Evolutionary conservation across 2,113 vertebrate genomes (phyloP).

Genomic region (Perca fluviatilis): DNA sequence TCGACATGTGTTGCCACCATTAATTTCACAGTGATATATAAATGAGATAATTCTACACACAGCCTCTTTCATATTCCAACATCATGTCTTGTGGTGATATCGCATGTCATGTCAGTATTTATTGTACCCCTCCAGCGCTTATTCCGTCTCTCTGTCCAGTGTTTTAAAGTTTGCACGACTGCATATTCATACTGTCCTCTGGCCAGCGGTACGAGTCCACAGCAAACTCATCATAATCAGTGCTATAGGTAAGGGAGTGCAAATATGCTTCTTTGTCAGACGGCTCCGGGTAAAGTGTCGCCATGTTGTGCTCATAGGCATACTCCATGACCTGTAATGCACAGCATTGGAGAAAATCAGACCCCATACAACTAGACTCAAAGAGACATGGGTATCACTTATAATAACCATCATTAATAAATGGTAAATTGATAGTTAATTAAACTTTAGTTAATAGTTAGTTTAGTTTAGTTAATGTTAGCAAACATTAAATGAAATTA

Average conservation of each 20-base stretch:
- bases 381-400: background rate
- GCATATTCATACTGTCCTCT: conserved; percentile 87
- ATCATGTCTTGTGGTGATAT: conserved; percentile 11
- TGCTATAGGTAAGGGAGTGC: conserved; percentile 88
- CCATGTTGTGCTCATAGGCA: conserved; percentile 90
- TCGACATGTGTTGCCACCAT: conserved; percentile 6
- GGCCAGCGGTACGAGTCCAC: conserved; percentile 94
- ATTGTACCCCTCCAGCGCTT: background rate
- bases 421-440: no score
- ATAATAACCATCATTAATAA: no score
- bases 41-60: conserved; percentile 28
- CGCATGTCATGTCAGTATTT: conserved; percentile 42
- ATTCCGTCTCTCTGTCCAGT: conserved; percentile 13
- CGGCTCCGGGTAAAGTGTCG: conserved; percentile 91
- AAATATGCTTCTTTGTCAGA: conserved; percentile 90
- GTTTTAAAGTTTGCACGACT: conserved; percentile 88
- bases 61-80: conserved; percentile 1
- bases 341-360: background rate
- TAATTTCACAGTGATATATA: conserved; percentile 48
- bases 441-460: no score
- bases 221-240: conserved; percentile 89
- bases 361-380: background rate
- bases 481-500: no score
- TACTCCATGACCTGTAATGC: conserved; percentile 89
- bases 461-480: no score